Percentiles rank a stretch among this genome's conserved stretches.
Evolutionary conservation across 1,140 invertebrate species (phyloP).

Genomic region (Calliopsis andreniformis): DNA sequence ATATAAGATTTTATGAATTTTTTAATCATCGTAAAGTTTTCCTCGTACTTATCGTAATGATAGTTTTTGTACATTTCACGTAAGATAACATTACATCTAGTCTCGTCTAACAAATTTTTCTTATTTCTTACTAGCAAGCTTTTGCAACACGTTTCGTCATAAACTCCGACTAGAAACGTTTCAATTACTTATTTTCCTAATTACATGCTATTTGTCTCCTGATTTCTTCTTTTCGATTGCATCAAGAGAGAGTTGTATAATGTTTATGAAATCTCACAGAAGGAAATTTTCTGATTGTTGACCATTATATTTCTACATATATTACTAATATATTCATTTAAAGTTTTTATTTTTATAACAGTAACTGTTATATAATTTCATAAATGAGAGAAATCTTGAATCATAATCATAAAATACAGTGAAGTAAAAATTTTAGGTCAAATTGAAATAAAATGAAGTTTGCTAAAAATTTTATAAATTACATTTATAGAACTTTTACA

Average conservation of each 20-base stretch:
- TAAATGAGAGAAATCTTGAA: no score
- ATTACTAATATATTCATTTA: background rate
- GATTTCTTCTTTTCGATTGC: background rate
- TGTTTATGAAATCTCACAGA: constrained; percentile 21
- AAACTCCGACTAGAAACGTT: background rate
- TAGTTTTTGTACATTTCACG: background rate
- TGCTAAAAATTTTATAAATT: no score
- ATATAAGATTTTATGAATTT: background rate
- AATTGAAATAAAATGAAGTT: no score
- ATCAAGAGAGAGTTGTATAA: background rate
- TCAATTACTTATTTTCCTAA: constrained; percentile 21
- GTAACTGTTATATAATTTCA: no score
- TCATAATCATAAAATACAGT: no score
- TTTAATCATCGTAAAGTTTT: background rate
- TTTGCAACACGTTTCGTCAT: constrained; percentile 1
- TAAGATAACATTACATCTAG: background rate
- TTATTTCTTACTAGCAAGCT: background rate
- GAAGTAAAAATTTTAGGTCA: no score
- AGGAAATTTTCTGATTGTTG: background rate
- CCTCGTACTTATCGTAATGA: background rate
- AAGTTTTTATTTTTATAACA: background rate
- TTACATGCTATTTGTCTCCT: constrained; percentile 16
- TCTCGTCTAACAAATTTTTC: constrained; percentile 3
- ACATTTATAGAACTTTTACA: no score
- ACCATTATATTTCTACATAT: background rate